phyloP scores from a whole-genome alignment of 2,797 vertebrate species.

The Rhinophrynus dorsalis region DNA sequence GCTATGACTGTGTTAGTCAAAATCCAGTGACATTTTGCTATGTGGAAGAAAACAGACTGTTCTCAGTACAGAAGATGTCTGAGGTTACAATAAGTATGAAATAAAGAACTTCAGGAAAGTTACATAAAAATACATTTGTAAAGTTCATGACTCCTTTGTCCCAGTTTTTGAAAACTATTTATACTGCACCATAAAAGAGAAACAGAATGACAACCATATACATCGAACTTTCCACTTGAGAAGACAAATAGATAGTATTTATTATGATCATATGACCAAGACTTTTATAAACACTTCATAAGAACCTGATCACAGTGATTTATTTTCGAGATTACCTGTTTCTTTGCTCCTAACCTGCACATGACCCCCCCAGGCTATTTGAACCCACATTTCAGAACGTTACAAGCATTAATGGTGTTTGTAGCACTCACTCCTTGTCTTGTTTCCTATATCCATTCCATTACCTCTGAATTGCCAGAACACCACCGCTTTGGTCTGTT shows the following conservation, averaged over 20 bases:
- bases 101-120: background rate
- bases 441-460: no score
- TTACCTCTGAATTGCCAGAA: no score
- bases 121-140: background rate
- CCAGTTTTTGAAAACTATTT: background rate
- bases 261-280: background rate
- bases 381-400: no score
- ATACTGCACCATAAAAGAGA: background rate
- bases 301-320: no score
- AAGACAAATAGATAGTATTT: background rate
- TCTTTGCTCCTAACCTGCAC: no score
- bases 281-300: no score
- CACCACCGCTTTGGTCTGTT: no score
- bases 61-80: background rate
- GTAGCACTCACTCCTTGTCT: no score
- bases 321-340: no score
- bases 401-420: no score
- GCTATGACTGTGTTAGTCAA: constrained; percentile 34
- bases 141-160: background rate
- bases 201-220: background rate
- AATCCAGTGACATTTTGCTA: constrained; percentile 51
- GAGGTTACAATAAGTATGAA: background rate
- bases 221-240: no score
- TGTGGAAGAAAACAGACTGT: constrained; percentile 5
- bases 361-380: no score